A percentile compares a stretch with the other conserved stretches of the same genome.
phyloP scores from a whole-genome alignment of 2,888 invertebrate genomes.

The Peribatodes rhomboidaria region DNA sequence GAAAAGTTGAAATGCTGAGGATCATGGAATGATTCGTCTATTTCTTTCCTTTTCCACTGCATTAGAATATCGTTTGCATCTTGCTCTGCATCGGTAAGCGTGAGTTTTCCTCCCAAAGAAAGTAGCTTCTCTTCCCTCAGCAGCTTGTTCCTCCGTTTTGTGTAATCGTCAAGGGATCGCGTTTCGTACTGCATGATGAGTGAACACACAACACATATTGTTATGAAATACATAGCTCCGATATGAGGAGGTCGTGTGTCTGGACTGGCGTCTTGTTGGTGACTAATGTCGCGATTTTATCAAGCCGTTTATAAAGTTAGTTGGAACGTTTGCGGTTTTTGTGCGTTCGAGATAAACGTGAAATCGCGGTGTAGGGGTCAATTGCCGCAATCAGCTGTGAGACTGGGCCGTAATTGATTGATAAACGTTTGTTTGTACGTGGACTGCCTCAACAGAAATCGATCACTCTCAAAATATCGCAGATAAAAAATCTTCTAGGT shows the following conservation, averaged over 20 bases:
- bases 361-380: slow-evolving; percentile 24
- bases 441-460: background rate
- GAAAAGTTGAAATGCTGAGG: slow-evolving; percentile 87
- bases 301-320: slow-evolving; percentile 18
- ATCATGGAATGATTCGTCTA: slow-evolving; percentile 77
- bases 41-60: slow-evolving; percentile 83
- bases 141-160: slow-evolving; percentile 55
- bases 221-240: slow-evolving; percentile 46
- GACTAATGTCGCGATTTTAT: slow-evolving; percentile 24
- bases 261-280: slow-evolving; percentile 23
- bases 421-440: slow-evolving; percentile 3
- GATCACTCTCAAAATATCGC: no score
- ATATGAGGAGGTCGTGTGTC: slow-evolving; percentile 23
- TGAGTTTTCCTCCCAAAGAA: slow-evolving; percentile 81
- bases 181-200: slow-evolving; percentile 51
- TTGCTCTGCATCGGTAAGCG: slow-evolving; percentile 78
- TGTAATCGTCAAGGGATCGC: slow-evolving; percentile 56
- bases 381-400: slow-evolving; percentile 11
- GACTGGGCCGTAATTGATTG: slow-evolving; percentile 3
- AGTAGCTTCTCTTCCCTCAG: slow-evolving; percentile 74
- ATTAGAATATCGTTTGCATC: slow-evolving; percentile 86
- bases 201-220: slow-evolving; percentile 49
- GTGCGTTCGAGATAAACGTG: slow-evolving; percentile 17
- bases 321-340: slow-evolving; percentile 10
- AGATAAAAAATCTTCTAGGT: no score